Percentiles rank a stretch among this genome's conserved stretches.
phyloP scores from a whole-genome alignment of 2,797 vertebrate species.

The Huso huso region DNA sequence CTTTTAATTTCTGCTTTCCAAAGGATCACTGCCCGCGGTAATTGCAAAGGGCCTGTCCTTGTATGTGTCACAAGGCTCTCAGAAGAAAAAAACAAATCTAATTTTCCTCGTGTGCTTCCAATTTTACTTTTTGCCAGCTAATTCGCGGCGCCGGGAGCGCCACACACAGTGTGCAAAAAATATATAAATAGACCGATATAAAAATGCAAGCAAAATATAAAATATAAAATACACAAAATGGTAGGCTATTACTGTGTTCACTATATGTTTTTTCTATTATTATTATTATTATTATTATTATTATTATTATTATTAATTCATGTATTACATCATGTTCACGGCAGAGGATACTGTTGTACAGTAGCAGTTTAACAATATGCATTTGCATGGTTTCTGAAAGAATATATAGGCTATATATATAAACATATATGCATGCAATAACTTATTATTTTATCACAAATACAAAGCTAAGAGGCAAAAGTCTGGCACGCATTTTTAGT shows the following conservation, averaged over 20 bases:
- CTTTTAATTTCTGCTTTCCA: slow-evolving; percentile 90
- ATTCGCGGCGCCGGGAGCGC: slow-evolving; percentile 22
- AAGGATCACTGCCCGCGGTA: slow-evolving; percentile 91
- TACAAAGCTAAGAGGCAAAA: no score
- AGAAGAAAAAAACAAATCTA: slow-evolving; percentile 40
- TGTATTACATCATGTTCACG: no score
- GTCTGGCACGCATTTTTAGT: no score
- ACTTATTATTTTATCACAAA: no score
- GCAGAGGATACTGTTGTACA: no score
- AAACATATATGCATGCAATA: no score
- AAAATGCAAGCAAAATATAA: slow-evolving; percentile 46
- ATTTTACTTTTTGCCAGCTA: slow-evolving; percentile 32
- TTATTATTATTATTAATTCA: no score
- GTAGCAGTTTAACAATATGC: no score
- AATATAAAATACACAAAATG: slow-evolving; percentile 37
- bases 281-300: slow-evolving; percentile 9
- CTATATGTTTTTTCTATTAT: no score
- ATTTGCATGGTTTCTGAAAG: no score
- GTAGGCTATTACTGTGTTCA: slow-evolving; percentile 19
- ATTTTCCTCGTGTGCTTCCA: slow-evolving; percentile 42
- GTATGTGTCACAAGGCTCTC: slow-evolving; percentile 63
- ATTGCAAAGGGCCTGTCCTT: slow-evolving; percentile 88
- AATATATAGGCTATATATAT: no score
- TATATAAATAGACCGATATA: slow-evolving; percentile 8
- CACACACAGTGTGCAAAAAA: not conserved